phyloP scores from a whole-genome alignment of 2,113 vertebrate genomes.

The Lucifuga dentata region DNA sequence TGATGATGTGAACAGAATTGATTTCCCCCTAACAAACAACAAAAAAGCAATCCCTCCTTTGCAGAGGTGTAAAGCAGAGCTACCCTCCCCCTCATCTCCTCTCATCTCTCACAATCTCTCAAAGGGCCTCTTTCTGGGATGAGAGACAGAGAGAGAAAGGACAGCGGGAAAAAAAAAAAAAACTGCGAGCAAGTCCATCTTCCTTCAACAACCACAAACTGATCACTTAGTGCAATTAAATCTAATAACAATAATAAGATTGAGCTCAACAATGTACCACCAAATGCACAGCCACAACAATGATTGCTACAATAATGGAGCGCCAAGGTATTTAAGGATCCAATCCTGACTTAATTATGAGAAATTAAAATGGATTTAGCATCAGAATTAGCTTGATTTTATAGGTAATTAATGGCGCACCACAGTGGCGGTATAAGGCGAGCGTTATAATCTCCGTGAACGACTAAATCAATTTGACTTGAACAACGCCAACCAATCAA shows the following conservation, averaged over 20 bases:
- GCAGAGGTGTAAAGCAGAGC: slow-evolving; percentile 79
- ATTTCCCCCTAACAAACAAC: slow-evolving; percentile 80
- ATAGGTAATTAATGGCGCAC: slow-evolving; percentile 85
- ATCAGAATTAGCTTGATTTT: slow-evolving; percentile 87
- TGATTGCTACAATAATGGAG: slow-evolving; percentile 83
- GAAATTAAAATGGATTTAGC: slow-evolving; percentile 87
- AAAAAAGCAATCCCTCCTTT: slow-evolving; percentile 81
- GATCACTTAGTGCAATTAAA: slow-evolving; percentile 83
- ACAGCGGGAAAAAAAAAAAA: slow-evolving; percentile 46
- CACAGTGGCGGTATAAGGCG: slow-evolving; percentile 76
- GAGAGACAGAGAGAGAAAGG: slow-evolving; percentile 71
- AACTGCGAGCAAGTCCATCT: slow-evolving; percentile 69
- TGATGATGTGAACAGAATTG: slow-evolving; percentile 83
- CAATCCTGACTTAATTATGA: slow-evolving; percentile 86
- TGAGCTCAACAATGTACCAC: slow-evolving; percentile 70
- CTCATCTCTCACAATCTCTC: slow-evolving; percentile 78
- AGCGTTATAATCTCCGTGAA: slow-evolving; percentile 81
- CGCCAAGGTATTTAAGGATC: slow-evolving; percentile 83
- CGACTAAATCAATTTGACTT: slow-evolving; percentile 85
- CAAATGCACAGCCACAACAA: slow-evolving; percentile 79
- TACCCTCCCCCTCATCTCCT: slow-evolving; percentile 78
- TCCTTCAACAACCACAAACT: slow-evolving; percentile 73
- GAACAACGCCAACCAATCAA: slow-evolving; percentile 79
- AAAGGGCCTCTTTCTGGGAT: slow-evolving; percentile 78
- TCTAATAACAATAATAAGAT: slow-evolving; percentile 79